These are phyloP conservation scores for Phallusia fumigata DNA, from an alignment of 23 tunicate genomes.

Conservation along the genomic window DNA sequence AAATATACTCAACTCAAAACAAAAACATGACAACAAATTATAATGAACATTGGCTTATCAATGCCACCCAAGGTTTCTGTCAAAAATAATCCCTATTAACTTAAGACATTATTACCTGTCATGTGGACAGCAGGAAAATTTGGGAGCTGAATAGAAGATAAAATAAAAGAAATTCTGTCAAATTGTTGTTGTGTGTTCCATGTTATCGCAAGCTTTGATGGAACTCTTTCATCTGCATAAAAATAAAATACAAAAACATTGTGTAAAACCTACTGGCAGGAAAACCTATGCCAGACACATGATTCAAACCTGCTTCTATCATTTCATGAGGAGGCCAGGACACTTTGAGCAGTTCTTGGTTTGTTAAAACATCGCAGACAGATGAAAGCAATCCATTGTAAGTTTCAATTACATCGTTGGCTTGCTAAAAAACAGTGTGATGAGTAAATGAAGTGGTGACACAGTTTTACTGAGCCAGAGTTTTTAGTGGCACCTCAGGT, in stretches of 20 bases:
- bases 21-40: too few relatives aligned
- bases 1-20: too few relatives aligned
- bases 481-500: too few relatives aligned
- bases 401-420: slow-evolving; percentile 22
- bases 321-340: slow-evolving; percentile 72
- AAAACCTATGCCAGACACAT: not conserved
- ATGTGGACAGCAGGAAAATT: not conserved
- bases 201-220: not conserved
- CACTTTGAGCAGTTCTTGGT: slow-evolving; percentile 18
- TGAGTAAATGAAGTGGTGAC: too few relatives aligned
- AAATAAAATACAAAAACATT: too few relatives aligned
- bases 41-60: too few relatives aligned
- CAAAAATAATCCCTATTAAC: not conserved
- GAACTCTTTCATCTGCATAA: not conserved
- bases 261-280: too few relatives aligned
- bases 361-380: slow-evolving; percentile 15
- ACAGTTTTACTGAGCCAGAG: too few relatives aligned
- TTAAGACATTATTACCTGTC: not conserved
- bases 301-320: not conserved
- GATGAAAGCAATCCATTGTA: slow-evolving; percentile 26
- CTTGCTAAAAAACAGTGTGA: slow-evolving; percentile 3
- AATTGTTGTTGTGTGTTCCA: not conserved
- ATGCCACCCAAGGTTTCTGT: too few relatives aligned
- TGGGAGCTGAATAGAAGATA: not conserved
- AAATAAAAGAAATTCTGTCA: not conserved